These are phyloP conservation scores for Scaptomyza hsui DNA, from an alignment of 1,140 invertebrate species.

Conservation along the genomic window DNA sequence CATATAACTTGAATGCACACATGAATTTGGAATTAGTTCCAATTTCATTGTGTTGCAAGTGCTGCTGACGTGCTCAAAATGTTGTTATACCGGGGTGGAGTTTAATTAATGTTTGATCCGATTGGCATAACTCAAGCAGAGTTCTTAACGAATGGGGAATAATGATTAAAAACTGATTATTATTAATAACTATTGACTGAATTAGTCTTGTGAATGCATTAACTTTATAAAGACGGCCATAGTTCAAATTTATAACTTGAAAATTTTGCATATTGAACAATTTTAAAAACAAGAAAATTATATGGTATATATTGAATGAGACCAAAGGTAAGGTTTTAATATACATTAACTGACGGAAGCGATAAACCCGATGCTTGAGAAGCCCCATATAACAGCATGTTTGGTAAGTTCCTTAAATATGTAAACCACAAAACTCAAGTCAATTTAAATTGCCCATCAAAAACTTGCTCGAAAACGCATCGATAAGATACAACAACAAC, in stretches of 20 bases:
- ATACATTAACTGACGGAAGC: slow-evolving; percentile 61
- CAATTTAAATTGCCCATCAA: slow-evolving; percentile 30
- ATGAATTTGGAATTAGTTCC: slow-evolving; percentile 43
- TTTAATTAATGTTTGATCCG: slow-evolving; percentile 18
- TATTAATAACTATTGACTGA: not conserved
- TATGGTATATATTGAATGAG: slow-evolving; percentile 44
- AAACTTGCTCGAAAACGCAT: slow-evolving; percentile 76
- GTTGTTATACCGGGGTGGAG: slow-evolving; percentile 64
- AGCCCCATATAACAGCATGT: slow-evolving; percentile 77
- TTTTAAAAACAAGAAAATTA: slow-evolving; percentile 23
- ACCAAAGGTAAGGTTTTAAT: slow-evolving; percentile 78
- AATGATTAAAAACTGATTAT: slow-evolving; percentile 10
- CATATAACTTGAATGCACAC: slow-evolving; percentile 4
- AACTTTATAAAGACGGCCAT: slow-evolving; percentile 16
- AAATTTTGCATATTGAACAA: slow-evolving; percentile 45
- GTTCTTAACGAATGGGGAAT: not conserved
- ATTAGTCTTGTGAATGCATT: not conserved
- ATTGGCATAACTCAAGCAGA: slow-evolving; percentile 1
- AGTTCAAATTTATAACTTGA: slow-evolving; percentile 28
- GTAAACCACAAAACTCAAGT: slow-evolving; percentile 50
- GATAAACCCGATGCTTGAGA: slow-evolving; percentile 61
- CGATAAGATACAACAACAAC: slow-evolving; percentile 17
- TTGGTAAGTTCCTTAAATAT: slow-evolving; percentile 82
- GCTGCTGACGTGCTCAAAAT: slow-evolving; percentile 73
- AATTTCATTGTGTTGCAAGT: slow-evolving; percentile 38